These are phyloP conservation scores for Rapana venosa DNA, from an alignment of 2,888 invertebrate species.

Conservation along the genomic window DNA sequence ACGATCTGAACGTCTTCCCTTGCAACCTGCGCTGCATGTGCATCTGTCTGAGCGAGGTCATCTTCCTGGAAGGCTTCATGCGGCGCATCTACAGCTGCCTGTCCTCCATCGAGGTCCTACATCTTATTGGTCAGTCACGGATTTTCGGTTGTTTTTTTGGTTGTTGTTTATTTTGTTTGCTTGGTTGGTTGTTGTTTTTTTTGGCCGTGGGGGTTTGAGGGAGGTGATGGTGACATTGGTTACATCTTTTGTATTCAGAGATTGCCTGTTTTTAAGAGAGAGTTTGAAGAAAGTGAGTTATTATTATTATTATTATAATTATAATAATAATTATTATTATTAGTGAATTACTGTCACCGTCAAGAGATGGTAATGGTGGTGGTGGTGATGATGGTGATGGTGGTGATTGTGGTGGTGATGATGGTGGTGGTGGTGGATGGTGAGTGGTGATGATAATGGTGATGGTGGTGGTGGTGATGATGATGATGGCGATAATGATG, in stretches of 20 bases:
- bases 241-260: neutral
- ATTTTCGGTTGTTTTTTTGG: neutral
- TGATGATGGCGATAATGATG: neutral
- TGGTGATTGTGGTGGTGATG: neutral
- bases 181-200: too few species aligned
- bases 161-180: too few species aligned
- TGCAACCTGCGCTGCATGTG: conserved; percentile 96
- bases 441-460: neutral
- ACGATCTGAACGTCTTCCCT: conserved; percentile 98
- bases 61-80: conserved; percentile 99
- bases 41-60: conserved; percentile 98
- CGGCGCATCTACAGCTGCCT: conserved; percentile 99
- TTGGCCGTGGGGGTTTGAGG: too few species aligned
- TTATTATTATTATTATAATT: too few species aligned
- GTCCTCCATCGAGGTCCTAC: conserved; percentile 96
- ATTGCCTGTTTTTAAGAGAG: neutral
- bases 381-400: neutral
- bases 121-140: conserved; percentile 88
- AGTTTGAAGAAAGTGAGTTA: neutral
- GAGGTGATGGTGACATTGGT: too few species aligned
- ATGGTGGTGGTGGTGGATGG: neutral
- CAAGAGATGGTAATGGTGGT: neutral
- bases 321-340: too few species aligned
- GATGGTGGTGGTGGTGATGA: neutral
- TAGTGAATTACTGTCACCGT: neutral